Conservation (phyloP, 2,888 invertebrate genomes). For the Lordiphosa andalusiaca region DNA sequence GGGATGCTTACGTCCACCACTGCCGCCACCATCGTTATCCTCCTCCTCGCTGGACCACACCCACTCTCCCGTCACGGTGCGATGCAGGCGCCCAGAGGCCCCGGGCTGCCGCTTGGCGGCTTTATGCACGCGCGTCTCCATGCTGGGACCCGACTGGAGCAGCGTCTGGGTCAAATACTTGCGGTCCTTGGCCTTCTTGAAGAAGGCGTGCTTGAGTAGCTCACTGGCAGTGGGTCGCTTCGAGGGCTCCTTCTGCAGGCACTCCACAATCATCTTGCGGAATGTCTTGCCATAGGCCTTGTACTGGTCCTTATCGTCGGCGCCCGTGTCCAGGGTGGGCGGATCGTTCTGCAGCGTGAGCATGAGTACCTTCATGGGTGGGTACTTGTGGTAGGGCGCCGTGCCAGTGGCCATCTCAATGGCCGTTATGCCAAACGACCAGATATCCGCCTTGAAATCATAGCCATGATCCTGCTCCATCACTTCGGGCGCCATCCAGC, state of each 20-base stretch:
- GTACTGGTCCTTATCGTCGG: conserved; percentile 98
- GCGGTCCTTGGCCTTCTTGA: conserved; percentile 97
- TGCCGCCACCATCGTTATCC: conserved; percentile 83
- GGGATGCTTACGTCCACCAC: conserved; percentile 78
- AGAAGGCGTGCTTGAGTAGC: conserved; percentile 97
- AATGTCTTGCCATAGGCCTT: conserved; percentile 98
- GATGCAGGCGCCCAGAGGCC: conserved; percentile 90
- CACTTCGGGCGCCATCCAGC: conserved; percentile 99
- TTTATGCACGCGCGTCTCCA: conserved; percentile 95
- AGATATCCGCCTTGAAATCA: conserved; percentile 95
- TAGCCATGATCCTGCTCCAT: conserved; percentile 99
- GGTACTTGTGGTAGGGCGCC: conserved; percentile 99
- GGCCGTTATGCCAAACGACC: conserved; percentile 93
- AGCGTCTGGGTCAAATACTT: conserved; percentile 92
- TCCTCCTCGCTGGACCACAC: conserved; percentile 98
- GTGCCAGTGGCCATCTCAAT: conserved; percentile 99
- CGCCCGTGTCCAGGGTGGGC: conserved; percentile 95
- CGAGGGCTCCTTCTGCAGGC: conserved; percentile 96
- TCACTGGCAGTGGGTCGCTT: conserved; percentile 97
- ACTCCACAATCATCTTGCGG: conserved; percentile 97
- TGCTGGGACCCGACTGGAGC: conserved; percentile 91
- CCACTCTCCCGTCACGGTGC: conserved; percentile 98
- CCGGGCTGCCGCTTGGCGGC: conserved; percentile 91
- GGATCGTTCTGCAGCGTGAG: conserved; percentile 98
- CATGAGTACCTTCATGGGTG: conserved; percentile 99